Conservation (phyloP, 2,113 vertebrate species). For the Neogale vison region DNA sequence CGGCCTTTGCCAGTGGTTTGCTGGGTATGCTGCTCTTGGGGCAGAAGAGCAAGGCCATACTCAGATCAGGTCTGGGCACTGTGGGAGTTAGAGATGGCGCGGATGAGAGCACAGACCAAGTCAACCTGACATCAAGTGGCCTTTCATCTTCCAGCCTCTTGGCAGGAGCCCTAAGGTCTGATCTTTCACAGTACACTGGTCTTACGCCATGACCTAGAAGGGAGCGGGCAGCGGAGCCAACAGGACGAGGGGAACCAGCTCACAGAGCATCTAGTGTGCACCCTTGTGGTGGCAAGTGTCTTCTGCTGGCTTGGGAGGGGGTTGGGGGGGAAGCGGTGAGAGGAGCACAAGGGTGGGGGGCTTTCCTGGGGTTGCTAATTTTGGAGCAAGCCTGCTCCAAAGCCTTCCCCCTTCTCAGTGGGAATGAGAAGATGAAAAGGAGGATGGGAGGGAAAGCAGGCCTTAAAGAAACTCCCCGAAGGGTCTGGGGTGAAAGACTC, state of each 20-base stretch:
- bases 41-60: not conserved
- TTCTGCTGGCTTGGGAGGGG: not conserved
- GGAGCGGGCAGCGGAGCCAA: not conserved
- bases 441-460: not conserved
- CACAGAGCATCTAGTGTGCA: accelerated
- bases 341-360: not conserved
- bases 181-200: not conserved
- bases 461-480: not conserved
- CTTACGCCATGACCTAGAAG: not conserved
- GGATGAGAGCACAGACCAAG: not conserved
- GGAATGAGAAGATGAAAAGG: not conserved
- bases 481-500: not conserved
- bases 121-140: not conserved
- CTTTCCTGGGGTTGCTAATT: not conserved
- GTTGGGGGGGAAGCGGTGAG: not conserved
- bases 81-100: not conserved
- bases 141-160: not conserved
- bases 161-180: not conserved
- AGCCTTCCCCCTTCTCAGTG: not conserved
- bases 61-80: not conserved
- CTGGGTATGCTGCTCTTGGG: not conserved
- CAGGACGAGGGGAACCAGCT: not conserved
- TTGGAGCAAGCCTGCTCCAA: not conserved
- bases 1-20: not conserved
- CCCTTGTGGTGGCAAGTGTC: not conserved